Conservation (phyloP, 2,797 vertebrate genomes). For the Amazona ochrocephala region DNA sequence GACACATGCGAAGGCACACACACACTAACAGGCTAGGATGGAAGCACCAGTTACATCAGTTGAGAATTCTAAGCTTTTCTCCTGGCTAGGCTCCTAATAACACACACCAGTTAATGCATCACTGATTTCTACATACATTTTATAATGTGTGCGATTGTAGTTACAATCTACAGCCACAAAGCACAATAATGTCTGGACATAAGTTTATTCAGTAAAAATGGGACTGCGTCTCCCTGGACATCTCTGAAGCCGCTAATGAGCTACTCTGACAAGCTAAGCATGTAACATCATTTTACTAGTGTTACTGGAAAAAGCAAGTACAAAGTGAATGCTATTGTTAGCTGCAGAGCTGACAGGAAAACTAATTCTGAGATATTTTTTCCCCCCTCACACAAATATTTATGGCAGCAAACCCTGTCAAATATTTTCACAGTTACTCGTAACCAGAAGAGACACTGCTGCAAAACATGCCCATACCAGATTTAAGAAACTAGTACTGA, state of each 20-base stretch:
- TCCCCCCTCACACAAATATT: neutral
- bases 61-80: neutral
- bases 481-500: neutral
- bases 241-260: neutral
- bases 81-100: neutral
- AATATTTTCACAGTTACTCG: neutral
- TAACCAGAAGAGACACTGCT: neutral
- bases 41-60: neutral
- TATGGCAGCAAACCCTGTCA: neutral
- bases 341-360: neutral
- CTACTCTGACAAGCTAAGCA: neutral
- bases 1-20: neutral
- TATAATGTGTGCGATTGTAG: neutral
- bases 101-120: neutral
- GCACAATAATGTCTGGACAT: neutral
- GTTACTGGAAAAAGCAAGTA: neutral
- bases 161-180: neutral
- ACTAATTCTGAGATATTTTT: neutral
- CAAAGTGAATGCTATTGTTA: neutral
- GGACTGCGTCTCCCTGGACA: neutral
- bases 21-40: neutral
- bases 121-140: neutral
- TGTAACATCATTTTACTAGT: rapidly evolving
- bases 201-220: neutral
- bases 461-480: neutral